Percentiles rank a stretch among this genome's conserved stretches.
phyloP scores from a whole-genome alignment of 2,888 invertebrate genomes.

The Parasteatoda lunata region DNA sequence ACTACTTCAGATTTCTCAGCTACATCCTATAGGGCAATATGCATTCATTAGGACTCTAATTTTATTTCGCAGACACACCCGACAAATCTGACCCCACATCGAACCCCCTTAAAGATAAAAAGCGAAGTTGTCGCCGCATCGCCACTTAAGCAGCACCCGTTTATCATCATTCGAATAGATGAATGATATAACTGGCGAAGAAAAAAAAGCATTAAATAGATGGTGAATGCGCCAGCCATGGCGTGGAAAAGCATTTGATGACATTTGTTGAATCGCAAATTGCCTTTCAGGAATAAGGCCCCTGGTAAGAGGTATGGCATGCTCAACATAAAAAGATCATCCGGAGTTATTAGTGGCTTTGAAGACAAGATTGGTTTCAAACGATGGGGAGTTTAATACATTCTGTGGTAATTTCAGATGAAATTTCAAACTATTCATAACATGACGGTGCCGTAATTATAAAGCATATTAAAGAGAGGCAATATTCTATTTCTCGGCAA shows the following conservation, averaged over 20 bases:
- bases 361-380: neutral
- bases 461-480: neutral
- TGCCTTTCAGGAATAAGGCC: neutral
- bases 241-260: neutral
- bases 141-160: slow-evolving; percentile 49
- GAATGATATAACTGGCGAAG: slow-evolving; percentile 12
- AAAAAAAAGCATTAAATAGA: slow-evolving; percentile 24
- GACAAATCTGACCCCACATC: slow-evolving; percentile 51
- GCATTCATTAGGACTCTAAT: slow-evolving; percentile 52
- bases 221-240: slow-evolving; percentile 2
- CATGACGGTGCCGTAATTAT: neutral
- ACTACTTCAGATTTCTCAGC: neutral
- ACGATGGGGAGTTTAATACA: slow-evolving; percentile 3
- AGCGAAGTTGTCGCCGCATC: slow-evolving; percentile 20
- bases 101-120: neutral
- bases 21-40: slow-evolving; percentile 44
- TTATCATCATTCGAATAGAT: slow-evolving; percentile 29
- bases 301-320: neutral
- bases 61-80: slow-evolving; percentile 64
- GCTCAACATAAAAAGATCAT: neutral
- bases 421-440: neutral
- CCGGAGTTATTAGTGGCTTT: neutral
- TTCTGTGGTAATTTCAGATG: neutral
- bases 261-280: neutral
- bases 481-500: neutral